Evolutionary conservation across 2,113 vertebrate species (phyloP), one percentile per base, ranked within the genome.

Genomic region (Lepus timidus): DNA sequence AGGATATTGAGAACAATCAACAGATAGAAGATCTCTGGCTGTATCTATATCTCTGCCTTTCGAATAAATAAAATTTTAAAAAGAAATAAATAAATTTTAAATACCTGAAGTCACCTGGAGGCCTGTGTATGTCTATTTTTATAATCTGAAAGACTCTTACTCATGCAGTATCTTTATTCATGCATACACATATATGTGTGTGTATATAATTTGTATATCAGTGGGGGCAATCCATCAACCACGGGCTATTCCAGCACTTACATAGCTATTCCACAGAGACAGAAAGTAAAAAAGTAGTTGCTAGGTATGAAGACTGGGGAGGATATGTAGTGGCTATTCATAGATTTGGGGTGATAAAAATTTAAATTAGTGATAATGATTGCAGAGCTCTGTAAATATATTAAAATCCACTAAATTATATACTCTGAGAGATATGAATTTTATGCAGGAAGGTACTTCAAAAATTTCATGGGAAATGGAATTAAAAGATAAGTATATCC

Each of bases 181-280:
- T 75, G 14, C 23, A 79, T n/a, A 51, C 4, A 52, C 51, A 20
- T 7, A 39, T 55, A 20, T 64, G 4, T 36, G 7, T 70, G 29
- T 22, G 4, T 6, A 4, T 27, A 19, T 23, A 16, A 44, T n/a
- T 19, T 12, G 4, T 14, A 12, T 1, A 10, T 33, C 1, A 22
- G 2, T 71, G 4, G 84, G 12, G 55, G 27, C 36, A 23, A 83
- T 29, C 68, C 44, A 79, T 75, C 70, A 39, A 36, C 19, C 27
- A 78, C 49, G 39, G 64, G n/a, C n/a, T 36, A 14, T 70, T 39
- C 11, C 2, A 20, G 29, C 29, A 29, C 84, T 94, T 39, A 49
- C 39, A n/a, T 11, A 71, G 20, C 25, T 25, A 78, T 62, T 89
- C 51, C 75, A 91, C 71, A 88, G 49, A 81, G 22, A 80, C 1